Percentiles rank a stretch among this genome's conserved stretches.
Conservation (phyloP, 2,797 vertebrate species). For the Aphelocoma californica region DNA sequence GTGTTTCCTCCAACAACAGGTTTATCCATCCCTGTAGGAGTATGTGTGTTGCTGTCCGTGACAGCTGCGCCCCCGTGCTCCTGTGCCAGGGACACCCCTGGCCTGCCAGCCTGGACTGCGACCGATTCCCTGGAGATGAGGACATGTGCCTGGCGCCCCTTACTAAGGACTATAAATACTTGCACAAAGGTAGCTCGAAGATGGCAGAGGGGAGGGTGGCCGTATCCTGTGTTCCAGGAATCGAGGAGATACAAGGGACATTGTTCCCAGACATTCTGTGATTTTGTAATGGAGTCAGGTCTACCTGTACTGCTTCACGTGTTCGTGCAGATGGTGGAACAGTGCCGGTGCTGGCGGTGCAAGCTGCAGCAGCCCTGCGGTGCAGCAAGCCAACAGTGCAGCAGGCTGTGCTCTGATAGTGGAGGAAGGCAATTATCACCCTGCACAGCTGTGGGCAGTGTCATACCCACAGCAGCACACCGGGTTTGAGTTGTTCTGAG, state of each 20-base stretch:
- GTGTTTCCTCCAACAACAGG: constrained; percentile 43
- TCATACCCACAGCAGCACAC: not conserved
- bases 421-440: not conserved
- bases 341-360: not conserved
- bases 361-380: not conserved
- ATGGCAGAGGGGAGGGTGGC: not conserved
- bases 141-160: constrained; percentile 83
- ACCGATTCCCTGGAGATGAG: constrained; percentile 83
- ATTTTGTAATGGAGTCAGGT: not conserved
- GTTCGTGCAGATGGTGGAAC: not conserved
- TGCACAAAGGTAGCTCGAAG: constrained; percentile 79
- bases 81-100: constrained; percentile 84
- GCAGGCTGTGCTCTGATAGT: rapidly evolving
- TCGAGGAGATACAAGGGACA: not conserved
- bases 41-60: constrained; percentile 82
- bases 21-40: constrained; percentile 90
- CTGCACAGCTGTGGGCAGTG: not conserved
- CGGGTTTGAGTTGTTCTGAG: not conserved
- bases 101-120: constrained; percentile 83
- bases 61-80: constrained; percentile 83
- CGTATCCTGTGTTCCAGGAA: rapidly evolving
- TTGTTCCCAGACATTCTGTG: not conserved
- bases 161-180: constrained; percentile 71
- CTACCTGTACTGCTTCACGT: not conserved
- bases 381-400: not conserved